Conservation (phyloP, 2,888 invertebrate genomes). For the Erpobdella octoculata region DNA sequence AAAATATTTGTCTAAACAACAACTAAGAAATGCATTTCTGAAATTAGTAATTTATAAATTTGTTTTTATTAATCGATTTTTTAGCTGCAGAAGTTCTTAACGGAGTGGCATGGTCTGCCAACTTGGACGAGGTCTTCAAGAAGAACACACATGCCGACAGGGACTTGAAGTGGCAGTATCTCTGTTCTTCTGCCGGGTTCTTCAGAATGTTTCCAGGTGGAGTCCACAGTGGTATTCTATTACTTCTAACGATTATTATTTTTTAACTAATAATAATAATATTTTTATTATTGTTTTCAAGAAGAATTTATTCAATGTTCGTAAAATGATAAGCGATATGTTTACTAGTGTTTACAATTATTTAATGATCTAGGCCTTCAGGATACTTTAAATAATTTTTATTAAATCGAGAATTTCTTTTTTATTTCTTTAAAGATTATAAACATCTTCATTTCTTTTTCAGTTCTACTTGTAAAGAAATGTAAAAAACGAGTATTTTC, state of each 20-base stretch:
- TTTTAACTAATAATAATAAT: too few species aligned
- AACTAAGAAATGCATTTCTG: neutral
- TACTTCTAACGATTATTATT: neutral
- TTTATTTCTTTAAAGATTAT: too few species aligned
- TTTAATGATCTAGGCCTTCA: too few species aligned
- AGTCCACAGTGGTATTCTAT: neutral
- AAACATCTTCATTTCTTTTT: too few species aligned
- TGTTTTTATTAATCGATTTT: neutral
- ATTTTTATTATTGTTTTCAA: too few species aligned
- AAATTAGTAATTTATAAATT: neutral
- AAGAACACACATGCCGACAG: conserved; percentile 81
- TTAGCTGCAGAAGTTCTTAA: conserved; percentile 75
- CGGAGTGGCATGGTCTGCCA: conserved; percentile 85
- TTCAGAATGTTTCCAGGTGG: conserved; percentile 87
- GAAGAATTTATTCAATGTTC: too few species aligned
- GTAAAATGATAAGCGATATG: too few species aligned
- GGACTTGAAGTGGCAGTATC: conserved; percentile 91
- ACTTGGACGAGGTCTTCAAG: conserved; percentile 71
- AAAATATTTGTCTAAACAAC: neutral
- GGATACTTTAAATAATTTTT: too few species aligned
- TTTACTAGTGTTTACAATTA: too few species aligned
- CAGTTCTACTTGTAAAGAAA: too few species aligned
- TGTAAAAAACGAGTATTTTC: too few species aligned
- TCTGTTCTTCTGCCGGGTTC: conserved; percentile 85
- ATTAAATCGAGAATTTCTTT: too few species aligned